Evolutionary conservation across 2,113 vertebrate species (phyloP), one percentile per base, ranked within the genome.

Genomic region (Lophura nycthemera): DNA sequence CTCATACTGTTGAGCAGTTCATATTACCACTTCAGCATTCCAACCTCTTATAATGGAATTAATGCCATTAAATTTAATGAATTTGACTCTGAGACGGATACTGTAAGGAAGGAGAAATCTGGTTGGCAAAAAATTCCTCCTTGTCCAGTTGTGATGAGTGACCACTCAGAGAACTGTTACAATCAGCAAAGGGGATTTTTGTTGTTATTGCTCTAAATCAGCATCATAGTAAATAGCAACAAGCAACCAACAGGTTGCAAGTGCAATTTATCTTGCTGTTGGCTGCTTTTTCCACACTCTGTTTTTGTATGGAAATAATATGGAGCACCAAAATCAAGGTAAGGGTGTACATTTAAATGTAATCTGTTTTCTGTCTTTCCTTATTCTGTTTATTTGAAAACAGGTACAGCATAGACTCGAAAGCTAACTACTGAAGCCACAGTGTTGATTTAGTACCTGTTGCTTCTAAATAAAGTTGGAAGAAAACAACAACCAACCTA

Each of bases 281-380:
- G 71, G 79, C 76, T 94, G 88, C 86, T 92, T 90, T 91, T 93
- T 72, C 80, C 83, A 90, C 83, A 81, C 83, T 91, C 42, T 66
- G 30, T 93, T 96, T 90, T 83, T 93, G 45, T 86, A 52, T 93
- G 77, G 83, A 93, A 92, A 92, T 69, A 78, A 57, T 89, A 20
- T 82, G 89, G 91, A 95, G 89, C 82, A 81, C 21, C 57, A 88
- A 90, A 94, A 81, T 4, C 73, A 86, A 95, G 94, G 94, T 95
- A 92, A 95, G 95, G 92, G 79, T 83, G 2, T 64, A 29, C 69
- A 91, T 95, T 67, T 9, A 22, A 88, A 71, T 72, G 34, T 30
- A 69, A 8, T 13, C 2, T 20, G 36, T 43, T 92, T 86, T 86
- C 43, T 87, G 0, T 56, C 38, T 81, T 18, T 83, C 40, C 45